Conservation (phyloP, 2,888 invertebrate genomes). For the Ferrisia virgata region DNA sequence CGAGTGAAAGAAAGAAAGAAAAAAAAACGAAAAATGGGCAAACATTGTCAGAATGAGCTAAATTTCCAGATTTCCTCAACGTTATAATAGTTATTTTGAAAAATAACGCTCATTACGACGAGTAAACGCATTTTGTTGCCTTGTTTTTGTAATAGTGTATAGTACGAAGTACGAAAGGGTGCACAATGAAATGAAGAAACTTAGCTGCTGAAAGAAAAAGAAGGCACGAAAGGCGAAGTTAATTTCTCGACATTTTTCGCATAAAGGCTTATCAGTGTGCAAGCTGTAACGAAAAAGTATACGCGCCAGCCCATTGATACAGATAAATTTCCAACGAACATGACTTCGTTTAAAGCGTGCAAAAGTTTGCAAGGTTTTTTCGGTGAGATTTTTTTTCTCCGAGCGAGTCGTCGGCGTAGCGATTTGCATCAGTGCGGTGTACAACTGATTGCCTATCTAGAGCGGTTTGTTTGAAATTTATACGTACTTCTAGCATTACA, state of each 20-base stretch:
- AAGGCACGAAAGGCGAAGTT: not conserved
- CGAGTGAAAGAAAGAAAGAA: too few relatives aligned
- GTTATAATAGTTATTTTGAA: slow-evolving; percentile 7
- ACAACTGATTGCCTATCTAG: not conserved
- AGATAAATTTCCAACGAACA: not conserved
- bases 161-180: not conserved
- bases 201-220: not conserved
- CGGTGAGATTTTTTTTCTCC: not conserved
- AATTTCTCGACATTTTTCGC: not conserved
- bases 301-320: not conserved
- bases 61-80: slow-evolving; percentile 1
- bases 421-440: not conserved
- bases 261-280: not conserved
- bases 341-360: not conserved
- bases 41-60: not conserved
- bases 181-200: not conserved
- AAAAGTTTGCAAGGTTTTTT: not conserved
- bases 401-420: not conserved
- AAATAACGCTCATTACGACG: slow-evolving; percentile 1
- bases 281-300: not conserved
- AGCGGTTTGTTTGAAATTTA: not conserved
- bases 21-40: not conserved
- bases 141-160: not conserved
- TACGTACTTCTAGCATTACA: too few relatives aligned
- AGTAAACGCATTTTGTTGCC: not conserved